These are phyloP conservation scores for Nothoprocta pentlandii DNA, from an alignment of 2,113 vertebrate species.

Conservation along the genomic window DNA sequence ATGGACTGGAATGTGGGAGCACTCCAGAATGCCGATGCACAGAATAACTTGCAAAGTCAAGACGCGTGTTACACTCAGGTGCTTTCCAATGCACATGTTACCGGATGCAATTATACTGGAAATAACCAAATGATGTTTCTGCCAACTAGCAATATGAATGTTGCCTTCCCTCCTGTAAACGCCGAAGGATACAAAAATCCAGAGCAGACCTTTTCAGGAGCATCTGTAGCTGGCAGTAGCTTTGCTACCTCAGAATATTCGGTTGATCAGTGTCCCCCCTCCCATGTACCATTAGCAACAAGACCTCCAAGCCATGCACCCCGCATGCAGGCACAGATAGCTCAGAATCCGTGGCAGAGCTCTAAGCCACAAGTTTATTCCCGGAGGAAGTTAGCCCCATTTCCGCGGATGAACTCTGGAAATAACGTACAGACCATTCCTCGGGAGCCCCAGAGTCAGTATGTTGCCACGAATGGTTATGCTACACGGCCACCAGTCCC, in stretches of 20 bases:
- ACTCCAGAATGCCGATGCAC: neutral
- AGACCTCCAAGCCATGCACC: constrained; percentile 1
- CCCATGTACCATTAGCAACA: neutral
- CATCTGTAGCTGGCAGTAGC: constrained; percentile 29
- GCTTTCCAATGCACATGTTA: neutral
- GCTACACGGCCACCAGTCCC: neutral
- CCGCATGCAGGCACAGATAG: constrained; percentile 6
- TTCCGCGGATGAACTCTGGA: neutral
- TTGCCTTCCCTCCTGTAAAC: neutral
- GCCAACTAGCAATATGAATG: constrained; percentile 3
- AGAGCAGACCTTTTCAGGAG: constrained; percentile 34
- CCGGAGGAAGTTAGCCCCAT: neutral
- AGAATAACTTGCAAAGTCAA: constrained; percentile 9
- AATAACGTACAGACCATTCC: neutral
- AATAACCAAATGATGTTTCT: constrained; percentile 32
- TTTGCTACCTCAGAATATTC: constrained; percentile 37
- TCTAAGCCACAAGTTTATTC: constrained; percentile 9
- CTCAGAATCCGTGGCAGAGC: constrained; percentile 35
- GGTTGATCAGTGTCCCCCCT: neutral
- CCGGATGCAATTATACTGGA: constrained; percentile 33
- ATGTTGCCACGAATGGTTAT: neutral
- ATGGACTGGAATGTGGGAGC: constrained; percentile 79
- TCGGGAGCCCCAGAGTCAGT: constrained; percentile 27
- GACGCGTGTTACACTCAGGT: constrained; percentile 17
- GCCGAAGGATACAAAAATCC: constrained; percentile 17